Conservation (phyloP, 2,113 vertebrate genomes). For the Ciconia stormi region DNA sequence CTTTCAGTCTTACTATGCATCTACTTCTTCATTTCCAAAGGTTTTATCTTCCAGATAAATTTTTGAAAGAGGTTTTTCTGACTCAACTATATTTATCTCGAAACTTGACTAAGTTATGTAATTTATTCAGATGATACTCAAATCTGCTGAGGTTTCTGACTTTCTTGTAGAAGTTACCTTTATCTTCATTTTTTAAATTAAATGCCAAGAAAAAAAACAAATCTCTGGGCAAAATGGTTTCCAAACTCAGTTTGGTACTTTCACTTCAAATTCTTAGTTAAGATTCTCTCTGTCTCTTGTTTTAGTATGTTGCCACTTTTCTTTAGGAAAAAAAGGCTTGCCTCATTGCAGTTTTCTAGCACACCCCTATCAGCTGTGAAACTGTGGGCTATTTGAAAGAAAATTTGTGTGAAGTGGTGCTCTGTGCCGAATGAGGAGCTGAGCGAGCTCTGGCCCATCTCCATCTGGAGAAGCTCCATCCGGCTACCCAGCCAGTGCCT, state of each 20-base stretch:
- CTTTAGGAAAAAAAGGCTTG: background rate
- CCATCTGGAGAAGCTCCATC: background rate
- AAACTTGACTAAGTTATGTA: background rate
- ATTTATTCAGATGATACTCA: background rate
- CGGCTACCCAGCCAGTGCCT: background rate
- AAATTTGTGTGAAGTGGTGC: background rate
- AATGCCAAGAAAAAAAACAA: background rate
- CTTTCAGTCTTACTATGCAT: background rate
- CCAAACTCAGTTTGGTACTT: background rate
- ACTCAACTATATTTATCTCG: background rate
- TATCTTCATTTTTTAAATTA: background rate
- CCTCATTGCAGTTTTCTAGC: background rate
- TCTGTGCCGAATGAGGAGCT: background rate
- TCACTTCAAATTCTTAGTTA: background rate
- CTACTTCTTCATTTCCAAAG: background rate
- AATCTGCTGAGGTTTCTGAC: background rate
- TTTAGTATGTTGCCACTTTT: background rate
- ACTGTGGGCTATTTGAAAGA: background rate
- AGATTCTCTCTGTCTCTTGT: background rate
- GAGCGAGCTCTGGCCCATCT: background rate
- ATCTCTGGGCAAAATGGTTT: background rate
- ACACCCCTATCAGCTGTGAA: background rate
- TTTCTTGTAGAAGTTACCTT: background rate
- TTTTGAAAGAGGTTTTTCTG: background rate
- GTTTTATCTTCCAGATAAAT: background rate